These are phyloP conservation scores for Malthinus flaveolus DNA, from an alignment of 2,888 invertebrate species.

Conservation along the genomic window DNA sequence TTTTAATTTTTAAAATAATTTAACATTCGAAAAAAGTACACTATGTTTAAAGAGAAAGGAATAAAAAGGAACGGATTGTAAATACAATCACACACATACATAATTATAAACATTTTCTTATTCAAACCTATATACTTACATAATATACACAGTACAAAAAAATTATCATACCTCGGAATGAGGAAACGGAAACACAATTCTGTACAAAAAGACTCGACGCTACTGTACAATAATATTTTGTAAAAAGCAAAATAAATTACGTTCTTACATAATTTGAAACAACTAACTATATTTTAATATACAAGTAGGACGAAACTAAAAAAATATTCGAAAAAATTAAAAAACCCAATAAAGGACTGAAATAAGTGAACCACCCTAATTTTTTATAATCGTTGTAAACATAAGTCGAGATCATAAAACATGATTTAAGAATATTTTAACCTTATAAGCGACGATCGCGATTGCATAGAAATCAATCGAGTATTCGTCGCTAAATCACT, in stretches of 20 bases:
- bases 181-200: slow-evolving; percentile 46
- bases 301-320: slow-evolving; percentile 48
- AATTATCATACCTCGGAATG: slow-evolving; percentile 57
- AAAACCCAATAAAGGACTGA: slow-evolving; percentile 18
- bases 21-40: too few relatives aligned
- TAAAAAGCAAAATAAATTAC: slow-evolving; percentile 55
- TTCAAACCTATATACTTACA: slow-evolving; percentile 77
- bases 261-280: slow-evolving; percentile 50
- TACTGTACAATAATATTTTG: slow-evolving; percentile 54
- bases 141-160: slow-evolving; percentile 87
- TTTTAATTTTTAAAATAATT: too few relatives aligned
- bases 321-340: slow-evolving; percentile 34
- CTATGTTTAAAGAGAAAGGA: slow-evolving; percentile 24
- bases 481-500: slow-evolving; percentile 34
- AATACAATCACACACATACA: slow-evolving; percentile 20
- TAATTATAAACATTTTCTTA: slow-evolving; percentile 60
- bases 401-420: slow-evolving; percentile 52
- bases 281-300: slow-evolving; percentile 48
- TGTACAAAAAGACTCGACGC: slow-evolving; percentile 55
- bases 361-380: slow-evolving; percentile 35
- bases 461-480: not conserved
- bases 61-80: slow-evolving; percentile 24
- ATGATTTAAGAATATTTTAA: slow-evolving; percentile 34
- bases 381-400: slow-evolving; percentile 48
- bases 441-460: slow-evolving; percentile 14